Conservation (phyloP, 2,113 vertebrate genomes). For the Caretta caretta region DNA sequence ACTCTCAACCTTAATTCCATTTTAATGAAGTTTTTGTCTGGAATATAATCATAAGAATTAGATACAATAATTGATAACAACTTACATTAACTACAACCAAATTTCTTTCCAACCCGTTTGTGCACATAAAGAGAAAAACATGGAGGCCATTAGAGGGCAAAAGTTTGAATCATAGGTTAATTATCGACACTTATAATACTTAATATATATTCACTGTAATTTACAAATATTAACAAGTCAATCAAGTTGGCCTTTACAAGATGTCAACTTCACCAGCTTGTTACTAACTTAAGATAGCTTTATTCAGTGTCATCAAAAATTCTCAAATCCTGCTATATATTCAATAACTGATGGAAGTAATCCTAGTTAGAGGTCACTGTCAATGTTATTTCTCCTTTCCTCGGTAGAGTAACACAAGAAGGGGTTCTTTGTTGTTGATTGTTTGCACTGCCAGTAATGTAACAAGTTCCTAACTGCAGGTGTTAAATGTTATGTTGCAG, state of each 20-base stretch:
- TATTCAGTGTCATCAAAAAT: neutral
- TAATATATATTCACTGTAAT: neutral
- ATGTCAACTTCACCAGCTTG: neutral
- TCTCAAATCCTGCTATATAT: neutral
- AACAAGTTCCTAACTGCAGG: constrained; percentile 21
- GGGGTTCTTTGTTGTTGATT: constrained; percentile 14
- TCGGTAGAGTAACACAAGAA: neutral
- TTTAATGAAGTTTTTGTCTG: neutral
- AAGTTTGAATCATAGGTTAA: neutral
- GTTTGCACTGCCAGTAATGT: neutral
- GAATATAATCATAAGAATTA: neutral
- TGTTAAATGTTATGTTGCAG: neutral
- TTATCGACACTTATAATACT: neutral
- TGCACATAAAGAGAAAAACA: neutral
- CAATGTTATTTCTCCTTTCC: constrained; percentile 5
- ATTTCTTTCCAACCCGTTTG: neutral
- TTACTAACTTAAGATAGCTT: neutral
- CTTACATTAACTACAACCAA: neutral
- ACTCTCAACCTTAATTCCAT: neutral
- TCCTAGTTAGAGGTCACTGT: neutral
- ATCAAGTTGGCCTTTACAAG: neutral
- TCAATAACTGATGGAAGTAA: neutral
- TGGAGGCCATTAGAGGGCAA: neutral
- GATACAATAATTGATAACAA: neutral
- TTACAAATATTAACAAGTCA: neutral